Conservation (phyloP, 35 echinoderm and acorn worm genomes). For the Antedon bifida region DNA sequence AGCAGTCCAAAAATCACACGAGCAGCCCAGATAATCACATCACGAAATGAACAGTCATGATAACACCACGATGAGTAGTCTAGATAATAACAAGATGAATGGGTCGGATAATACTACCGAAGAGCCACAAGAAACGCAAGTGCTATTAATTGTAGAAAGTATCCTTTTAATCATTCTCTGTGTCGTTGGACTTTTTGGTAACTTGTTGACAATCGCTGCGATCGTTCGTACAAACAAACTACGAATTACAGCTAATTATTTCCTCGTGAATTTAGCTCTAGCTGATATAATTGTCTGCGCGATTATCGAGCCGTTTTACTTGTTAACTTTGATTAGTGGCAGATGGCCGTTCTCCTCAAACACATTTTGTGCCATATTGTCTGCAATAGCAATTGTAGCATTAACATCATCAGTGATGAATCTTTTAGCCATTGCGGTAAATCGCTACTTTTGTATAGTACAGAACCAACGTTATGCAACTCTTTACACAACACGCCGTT, state of each 20-base stretch:
- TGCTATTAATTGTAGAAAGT: neutral
- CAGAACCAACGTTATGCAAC: conserved; percentile 5
- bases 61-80: neutral
- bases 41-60: no score
- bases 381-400: conserved; percentile 10
- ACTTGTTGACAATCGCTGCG: conserved; percentile 9
- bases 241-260: conserved; percentile 16
- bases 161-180: neutral
- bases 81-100: neutral
- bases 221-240: conserved; percentile 26
- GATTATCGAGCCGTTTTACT: conserved; percentile 6
- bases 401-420: conserved; percentile 8
- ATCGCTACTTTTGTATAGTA: conserved; percentile 17
- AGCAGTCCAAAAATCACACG: no score
- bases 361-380: neutral
- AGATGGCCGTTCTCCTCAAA: neutral
- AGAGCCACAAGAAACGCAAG: neutral
- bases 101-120: no score
- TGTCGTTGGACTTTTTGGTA: conserved; percentile 15
- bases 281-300: conserved; percentile 18
- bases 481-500: neutral
- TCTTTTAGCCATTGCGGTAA: conserved; percentile 26
- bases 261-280: conserved; percentile 29
- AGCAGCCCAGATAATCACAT: no score
- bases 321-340: neutral